These are phyloP conservation scores for Geophilus truncorum DNA, from an alignment of 2,888 invertebrate genomes.

Conservation along the genomic window DNA sequence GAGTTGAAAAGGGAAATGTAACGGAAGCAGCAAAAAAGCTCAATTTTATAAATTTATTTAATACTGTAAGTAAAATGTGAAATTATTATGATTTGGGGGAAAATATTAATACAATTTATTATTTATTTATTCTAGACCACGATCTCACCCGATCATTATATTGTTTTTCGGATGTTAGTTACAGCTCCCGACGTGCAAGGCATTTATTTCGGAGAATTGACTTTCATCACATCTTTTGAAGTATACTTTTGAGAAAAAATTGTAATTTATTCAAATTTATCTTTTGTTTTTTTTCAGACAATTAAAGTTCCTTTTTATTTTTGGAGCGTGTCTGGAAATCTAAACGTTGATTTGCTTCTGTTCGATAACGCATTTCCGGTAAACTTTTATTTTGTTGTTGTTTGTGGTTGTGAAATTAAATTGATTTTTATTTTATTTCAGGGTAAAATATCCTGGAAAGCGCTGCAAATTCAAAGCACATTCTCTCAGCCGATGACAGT, in stretches of 20 bases:
- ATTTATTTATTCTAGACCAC: conserved; percentile 29
- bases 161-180: conserved; percentile 66
- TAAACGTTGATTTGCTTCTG: conserved; percentile 60
- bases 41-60: conserved; percentile 48
- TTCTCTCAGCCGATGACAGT: conserved; percentile 76
- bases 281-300: conserved; percentile 42
- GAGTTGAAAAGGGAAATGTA: conserved; percentile 55
- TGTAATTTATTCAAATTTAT: background rate
- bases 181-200: conserved; percentile 64
- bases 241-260: conserved; percentile 40
- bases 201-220: conserved; percentile 62
- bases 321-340: conserved; percentile 66
- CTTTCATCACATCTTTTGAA: conserved; percentile 61
- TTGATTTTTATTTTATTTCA: conserved; percentile 49
- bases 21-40: conserved; percentile 45
- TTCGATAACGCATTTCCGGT: conserved; percentile 78
- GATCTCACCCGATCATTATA: conserved; percentile 57
- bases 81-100: too few relatives aligned
- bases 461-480: conserved; percentile 72
- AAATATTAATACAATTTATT: background rate
- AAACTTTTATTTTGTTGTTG: conserved; percentile 37
- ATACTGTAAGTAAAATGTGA: conserved; percentile 47
- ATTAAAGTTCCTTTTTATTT: conserved; percentile 60
- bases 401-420: background rate
- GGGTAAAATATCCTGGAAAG: conserved; percentile 72